Base-by-base conservation (phyloP, 2,113 vertebrate species). In the Sylvia atricapilla region DNA sequence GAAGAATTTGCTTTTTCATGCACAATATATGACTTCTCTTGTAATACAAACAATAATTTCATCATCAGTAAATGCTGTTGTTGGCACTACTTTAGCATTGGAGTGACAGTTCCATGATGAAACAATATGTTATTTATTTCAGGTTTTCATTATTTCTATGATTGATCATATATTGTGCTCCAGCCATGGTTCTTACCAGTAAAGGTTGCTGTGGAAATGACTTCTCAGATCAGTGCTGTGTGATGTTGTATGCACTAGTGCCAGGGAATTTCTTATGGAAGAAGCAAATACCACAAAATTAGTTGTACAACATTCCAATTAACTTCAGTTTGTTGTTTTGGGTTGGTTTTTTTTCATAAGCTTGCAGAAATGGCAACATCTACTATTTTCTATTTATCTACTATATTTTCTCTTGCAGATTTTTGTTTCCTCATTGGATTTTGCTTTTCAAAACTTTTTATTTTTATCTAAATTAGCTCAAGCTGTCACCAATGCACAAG, bases 381-480 rank as follows among this genome's bases (percentile, higher is more conserved):
- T 39, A 72, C 23, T 72, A 7, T 37, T 37, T 37, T 37, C 37
- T 37, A 37, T 37, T 37, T 37, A 37, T 37, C 10, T 37, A 37
- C 37, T 78, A n/a, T 68, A 22, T 39, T 93, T 89, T 75, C 39
- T 58, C 28, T 75, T 86, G 47, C 27, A 72, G 49, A 66, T 86
- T 87, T 84, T 84, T 84, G 50, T 81, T 94, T 96, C 56, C 52
- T 88, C n/a, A 43, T 84, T 49, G 64, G 10, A 64, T 95, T 89
- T 92, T 96, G 43, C 76, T 86, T 74, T 70, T 72, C 58, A 55
- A 14, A 95, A 87, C n/a, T 88, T 78, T 60, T 24, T 88, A 21
- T 94, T 94, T 95, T 89, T 75, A 63, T 84, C 73, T 93, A 69
- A 96, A 93, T 87, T 55, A 87, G 16, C 90, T 90, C 88, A 94